Evolutionary conservation across 2,797 vertebrate species (phyloP), one percentile per base, ranked within the genome.

Genomic region (Petrocephalus schoutedeni): DNA sequence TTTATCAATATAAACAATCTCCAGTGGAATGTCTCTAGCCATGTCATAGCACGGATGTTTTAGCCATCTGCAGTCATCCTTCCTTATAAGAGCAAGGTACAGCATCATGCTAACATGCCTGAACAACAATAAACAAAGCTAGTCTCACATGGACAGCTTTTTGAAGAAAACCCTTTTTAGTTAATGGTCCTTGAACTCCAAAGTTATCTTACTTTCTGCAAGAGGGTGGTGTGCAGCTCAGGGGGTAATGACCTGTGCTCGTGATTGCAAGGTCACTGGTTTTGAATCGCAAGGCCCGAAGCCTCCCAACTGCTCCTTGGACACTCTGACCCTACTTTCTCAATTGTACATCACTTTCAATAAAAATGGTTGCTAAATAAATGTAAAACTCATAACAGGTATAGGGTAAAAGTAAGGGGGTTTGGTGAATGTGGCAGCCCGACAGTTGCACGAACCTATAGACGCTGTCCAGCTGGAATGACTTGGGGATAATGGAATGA

Each of bases 401-500:
- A 80, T 49, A 21, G 74, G 74, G 41, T 74, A 80, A 80, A n/a
- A 80, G 45, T 49, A 80, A 80, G 1, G 41, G 74, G 41, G 19
- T 49, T 9, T 14, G 45, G 74, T 49, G 41, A 49, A 80, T 80
- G 9, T 49, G 36, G 41, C 41, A 80, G 74, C 49, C 45, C 74
- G 49, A 49, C 74, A 45, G 36, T 45, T 49, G 9, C 41, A 49
- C 19, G 41, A 21, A 49, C 41, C 74, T 80, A 9, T 80, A 80
- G 41, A 80, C n/a, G 82, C 9, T 56, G 56, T 59, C 23, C 53
- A 58, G 84, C 53, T 58, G 84, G 23, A 19, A 16, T 86, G 84
- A 86, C 56, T 51, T 51, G 23, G 16, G n/a, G 58, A 87, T 41
- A 32, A 56, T 80, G 88, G 88, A 88, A 88, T 88, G 58, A 84